Percentiles rank a stretch among this genome's conserved stretches.
phyloP scores from a whole-genome alignment of 2,113 vertebrate genomes.

The Isurus oxyrinchus region DNA sequence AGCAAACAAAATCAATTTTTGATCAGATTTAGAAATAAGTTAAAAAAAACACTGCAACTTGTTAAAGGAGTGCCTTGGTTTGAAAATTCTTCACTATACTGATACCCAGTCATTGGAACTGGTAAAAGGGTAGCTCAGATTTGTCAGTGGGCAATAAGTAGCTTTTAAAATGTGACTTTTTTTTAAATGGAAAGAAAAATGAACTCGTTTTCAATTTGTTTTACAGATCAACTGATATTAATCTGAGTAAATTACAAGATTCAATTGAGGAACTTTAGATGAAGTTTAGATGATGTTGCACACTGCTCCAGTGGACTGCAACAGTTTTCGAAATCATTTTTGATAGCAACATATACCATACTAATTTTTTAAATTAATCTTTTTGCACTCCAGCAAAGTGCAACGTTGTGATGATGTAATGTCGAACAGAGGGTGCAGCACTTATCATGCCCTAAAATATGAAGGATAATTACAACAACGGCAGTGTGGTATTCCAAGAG shows the following conservation, averaged over 20 bases:
- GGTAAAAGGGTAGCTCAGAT: neutral
- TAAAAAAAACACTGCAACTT: neutral
- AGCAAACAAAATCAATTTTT: neutral
- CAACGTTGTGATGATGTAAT: neutral
- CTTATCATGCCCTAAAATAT: neutral
- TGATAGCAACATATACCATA: neutral
- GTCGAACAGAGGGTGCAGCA: neutral
- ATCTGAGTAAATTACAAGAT: constrained; percentile 21
- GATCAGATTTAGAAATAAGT: neutral
- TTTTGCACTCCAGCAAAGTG: neutral
- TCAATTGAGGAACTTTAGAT: neutral
- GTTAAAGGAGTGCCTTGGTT: neutral
- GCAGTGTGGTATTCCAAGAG: neutral
- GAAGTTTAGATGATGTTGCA: neutral
- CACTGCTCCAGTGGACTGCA: neutral
- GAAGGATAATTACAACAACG: neutral
- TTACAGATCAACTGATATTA: neutral
- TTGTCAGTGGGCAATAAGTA: neutral
- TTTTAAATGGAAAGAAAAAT: neutral
- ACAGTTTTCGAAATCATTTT: neutral
- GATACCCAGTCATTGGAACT: neutral
- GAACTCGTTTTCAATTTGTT: neutral
- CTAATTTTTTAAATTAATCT: neutral
- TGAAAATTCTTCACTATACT: neutral
- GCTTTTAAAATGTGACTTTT: neutral